Conservation (phyloP, 2,797 vertebrate species). For the Catostomus latipinnis region DNA sequence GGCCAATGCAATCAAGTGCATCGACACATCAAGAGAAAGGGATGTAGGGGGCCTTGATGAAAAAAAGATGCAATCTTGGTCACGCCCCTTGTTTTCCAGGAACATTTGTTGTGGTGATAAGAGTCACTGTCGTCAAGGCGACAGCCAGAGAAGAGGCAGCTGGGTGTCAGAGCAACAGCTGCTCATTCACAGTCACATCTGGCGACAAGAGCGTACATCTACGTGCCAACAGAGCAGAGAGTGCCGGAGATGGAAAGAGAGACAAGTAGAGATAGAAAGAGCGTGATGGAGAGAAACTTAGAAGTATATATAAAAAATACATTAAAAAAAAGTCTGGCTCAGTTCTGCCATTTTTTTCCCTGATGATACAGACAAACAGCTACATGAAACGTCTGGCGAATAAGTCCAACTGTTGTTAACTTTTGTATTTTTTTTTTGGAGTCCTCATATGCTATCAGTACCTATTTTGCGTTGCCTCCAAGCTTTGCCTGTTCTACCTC, state of each 20-base stretch:
- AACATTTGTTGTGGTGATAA: constrained; percentile 45
- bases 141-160: constrained; percentile 64
- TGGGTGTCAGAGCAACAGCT: constrained; percentile 72
- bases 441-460: constrained; percentile 23
- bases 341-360: not conserved
- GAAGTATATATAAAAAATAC: not conserved
- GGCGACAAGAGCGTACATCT: constrained; percentile 57
- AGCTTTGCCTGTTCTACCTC: constrained; percentile 46
- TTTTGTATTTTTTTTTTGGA: not conserved
- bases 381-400: not conserved
- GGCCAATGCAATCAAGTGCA: constrained; percentile 11
- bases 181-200: constrained; percentile 78
- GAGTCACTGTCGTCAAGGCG: constrained; percentile 63
- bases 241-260: constrained; percentile 21
- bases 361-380: not conserved
- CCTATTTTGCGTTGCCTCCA: constrained; percentile 34
- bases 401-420: constrained; percentile 18
- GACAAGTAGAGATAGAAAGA: constrained; percentile 4
- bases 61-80: not conserved
- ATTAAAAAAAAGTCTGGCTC: not conserved
- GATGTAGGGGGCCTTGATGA: not conserved
- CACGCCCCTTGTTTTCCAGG: constrained; percentile 42
- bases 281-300: not conserved
- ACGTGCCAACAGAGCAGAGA: constrained; percentile 39
- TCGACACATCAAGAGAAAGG: constrained; percentile 17